A percentile compares a stretch with the other conserved stretches of the same genome.
Conservation (phyloP, 2,113 vertebrate species). For the Castor canadensis region DNA sequence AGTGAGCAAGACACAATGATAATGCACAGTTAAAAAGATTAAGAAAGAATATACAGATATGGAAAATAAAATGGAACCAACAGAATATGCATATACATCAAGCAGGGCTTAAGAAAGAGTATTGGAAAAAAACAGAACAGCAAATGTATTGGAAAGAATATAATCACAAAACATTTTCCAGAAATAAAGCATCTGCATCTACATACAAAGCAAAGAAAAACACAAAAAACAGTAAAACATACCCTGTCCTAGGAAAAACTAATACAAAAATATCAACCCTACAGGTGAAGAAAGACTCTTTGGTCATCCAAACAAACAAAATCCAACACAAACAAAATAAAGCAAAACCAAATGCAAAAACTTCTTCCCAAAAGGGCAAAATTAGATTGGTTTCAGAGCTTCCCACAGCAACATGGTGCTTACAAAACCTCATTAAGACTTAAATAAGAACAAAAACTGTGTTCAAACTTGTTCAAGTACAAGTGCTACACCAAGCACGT, state of each 20-base stretch:
- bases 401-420: neutral
- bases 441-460: neutral
- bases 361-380: neutral
- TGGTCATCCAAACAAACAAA: neutral
- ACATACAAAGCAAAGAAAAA: neutral
- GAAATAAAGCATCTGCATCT: conserved; percentile 43
- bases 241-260: neutral
- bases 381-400: neutral
- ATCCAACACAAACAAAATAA: neutral
- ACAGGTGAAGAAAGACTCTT: neutral
- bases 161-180: neutral
- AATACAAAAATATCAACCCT: neutral
- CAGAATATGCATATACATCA: neutral
- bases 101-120: neutral
- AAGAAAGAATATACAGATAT: neutral
- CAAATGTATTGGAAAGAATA: conserved; percentile 7
- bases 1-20: neutral
- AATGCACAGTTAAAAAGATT: neutral
- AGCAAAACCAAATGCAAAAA: neutral
- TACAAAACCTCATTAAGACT: neutral
- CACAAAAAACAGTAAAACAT: neutral
- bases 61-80: neutral
- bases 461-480: neutral
- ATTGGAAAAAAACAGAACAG: neutral
- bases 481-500: neutral